Evolutionary conservation across 2,797 vertebrate genomes (phyloP).

Genomic region (Denticeps clupeoides): DNA sequence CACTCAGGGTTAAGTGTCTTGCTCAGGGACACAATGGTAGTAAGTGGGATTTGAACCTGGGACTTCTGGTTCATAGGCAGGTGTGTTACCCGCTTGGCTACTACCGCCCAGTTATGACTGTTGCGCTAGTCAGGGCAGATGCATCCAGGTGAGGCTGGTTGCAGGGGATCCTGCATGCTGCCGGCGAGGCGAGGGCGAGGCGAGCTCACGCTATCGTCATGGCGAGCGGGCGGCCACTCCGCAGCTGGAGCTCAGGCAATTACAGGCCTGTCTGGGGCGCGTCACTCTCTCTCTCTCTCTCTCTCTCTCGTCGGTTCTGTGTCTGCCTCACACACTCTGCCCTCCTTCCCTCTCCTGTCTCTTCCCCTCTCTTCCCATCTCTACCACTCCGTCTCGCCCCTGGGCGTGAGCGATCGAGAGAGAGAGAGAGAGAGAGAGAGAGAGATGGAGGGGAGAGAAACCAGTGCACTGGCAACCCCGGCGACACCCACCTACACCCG

Average conservation of each 20-base stretch:
- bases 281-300: neutral
- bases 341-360: neutral
- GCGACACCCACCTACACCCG: no score
- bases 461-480: no score
- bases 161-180: no score
- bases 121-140: no score
- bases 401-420: neutral
- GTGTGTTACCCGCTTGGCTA: no score
- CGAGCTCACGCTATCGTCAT: neutral
- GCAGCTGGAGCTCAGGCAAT: conserved; percentile 4
- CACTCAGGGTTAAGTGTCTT: no score
- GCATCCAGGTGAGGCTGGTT: no score
- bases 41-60: no score
- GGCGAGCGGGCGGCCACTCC: neutral
- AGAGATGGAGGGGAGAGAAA: neutral
- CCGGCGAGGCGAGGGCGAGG: no score
- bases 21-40: no score
- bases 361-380: neutral
- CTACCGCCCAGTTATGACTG: no score
- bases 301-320: neutral
- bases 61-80: no score
- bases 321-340: neutral
- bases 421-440: neutral
- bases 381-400: neutral
- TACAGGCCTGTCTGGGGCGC: conserved; percentile 4